A percentile compares a stretch with the other conserved stretches of the same genome.
These are phyloP conservation scores for Anodontia alba DNA, from an alignment of 2,888 invertebrate genomes.

Conservation along the genomic window DNA sequence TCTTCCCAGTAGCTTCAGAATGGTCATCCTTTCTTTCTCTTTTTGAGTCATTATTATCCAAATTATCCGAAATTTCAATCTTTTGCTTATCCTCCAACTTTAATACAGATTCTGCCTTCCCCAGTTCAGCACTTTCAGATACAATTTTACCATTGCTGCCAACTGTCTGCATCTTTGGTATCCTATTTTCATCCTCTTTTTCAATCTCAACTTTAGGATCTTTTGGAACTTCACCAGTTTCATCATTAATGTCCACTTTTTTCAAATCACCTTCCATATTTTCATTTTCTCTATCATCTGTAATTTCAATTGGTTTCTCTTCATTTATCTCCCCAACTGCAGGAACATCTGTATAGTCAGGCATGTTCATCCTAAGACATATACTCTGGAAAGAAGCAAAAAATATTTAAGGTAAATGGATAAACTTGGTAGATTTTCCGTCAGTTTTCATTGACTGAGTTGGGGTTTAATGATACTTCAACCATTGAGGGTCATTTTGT, in stretches of 20 bases:
- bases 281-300: not conserved
- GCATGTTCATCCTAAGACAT: conserved; percentile 75
- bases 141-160: not conserved
- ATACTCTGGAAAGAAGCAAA: conserved; percentile 73
- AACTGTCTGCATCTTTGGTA: not conserved
- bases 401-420: too few relatives aligned
- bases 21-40: too few relatives aligned
- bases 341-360: conserved; percentile 52
- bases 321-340: not conserved
- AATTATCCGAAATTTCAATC: too few relatives aligned
- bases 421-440: too few relatives aligned
- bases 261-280: conserved; percentile 23
- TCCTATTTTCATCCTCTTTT: too few relatives aligned
- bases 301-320: not conserved
- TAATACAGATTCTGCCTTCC: not conserved
- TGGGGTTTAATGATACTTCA: too few relatives aligned
- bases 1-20: too few relatives aligned
- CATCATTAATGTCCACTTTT: conserved; percentile 1
- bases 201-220: too few relatives aligned
- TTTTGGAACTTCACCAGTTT: not conserved
- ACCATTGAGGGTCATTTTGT: too few relatives aligned
- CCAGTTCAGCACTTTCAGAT: not conserved
- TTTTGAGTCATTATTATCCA: too few relatives aligned
- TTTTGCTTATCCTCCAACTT: too few relatives aligned
- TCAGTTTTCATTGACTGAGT: too few relatives aligned